Evolutionary conservation across 2,113 vertebrate genomes (phyloP), one percentile per base, ranked within the genome.

Genomic region (Eulemur macaco): DNA sequence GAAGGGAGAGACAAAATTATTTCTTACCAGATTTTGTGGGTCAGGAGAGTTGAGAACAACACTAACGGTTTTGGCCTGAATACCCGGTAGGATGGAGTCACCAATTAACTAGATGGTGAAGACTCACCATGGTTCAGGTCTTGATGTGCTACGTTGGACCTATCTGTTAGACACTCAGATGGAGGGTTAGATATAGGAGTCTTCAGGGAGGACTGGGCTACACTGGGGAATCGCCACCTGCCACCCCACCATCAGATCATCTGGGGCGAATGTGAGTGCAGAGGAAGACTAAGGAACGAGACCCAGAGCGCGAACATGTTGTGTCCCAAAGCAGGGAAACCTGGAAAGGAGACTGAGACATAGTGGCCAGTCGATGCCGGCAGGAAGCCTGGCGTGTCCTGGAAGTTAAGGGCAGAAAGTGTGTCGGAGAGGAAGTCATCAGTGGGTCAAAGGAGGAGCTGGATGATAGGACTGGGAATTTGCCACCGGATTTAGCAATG

Each of bases 401-500:
- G 37, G 80, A 18, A 47, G 31, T 80, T 54, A 52, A 73, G 18
- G 25, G 34, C 21, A 84, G 45, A 29, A 90, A 63, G 31, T 1
- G 0, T 27, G 25, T 86, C 81, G 25, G 34, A 90, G 56, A 86
- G n/a, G 29, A 52, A 17, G 42, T 25, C 45, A 11, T 68, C 42
- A 2, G 1, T 12, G 29, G 50, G 52, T 80, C 47, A 64, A 1
- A 50, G 18, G 21, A 64, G 13, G 20, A 15, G 31, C 21, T 34
- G 1, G 18, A 31, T 80, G 39, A 52, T 27, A 52, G 52, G 21
- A 29, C 5, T 14, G 29, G 50, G 27, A 31, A 27, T 34, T 63
- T 1, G 8, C 15, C 17, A 4, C 6, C 31, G 50, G 50, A 69
- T 3, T 52, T 29, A 52, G 29, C 39, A 42, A n/a, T 0, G 0